Evolutionary conservation across 2,113 vertebrate genomes (phyloP).

Genomic region (Pelmatolapia mariae): DNA sequence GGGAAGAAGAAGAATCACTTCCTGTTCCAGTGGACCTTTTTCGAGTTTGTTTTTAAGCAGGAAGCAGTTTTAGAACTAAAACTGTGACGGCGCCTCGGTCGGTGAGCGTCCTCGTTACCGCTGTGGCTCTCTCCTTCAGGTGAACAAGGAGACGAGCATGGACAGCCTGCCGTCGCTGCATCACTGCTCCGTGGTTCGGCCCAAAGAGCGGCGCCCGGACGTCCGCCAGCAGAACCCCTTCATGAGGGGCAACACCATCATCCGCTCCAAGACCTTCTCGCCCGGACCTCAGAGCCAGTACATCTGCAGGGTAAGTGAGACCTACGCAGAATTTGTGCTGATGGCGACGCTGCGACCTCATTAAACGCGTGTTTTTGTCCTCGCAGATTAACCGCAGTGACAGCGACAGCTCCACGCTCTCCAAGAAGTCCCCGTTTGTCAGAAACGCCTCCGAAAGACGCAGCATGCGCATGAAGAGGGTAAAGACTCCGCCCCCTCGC

Average conservation of each 20-base stretch:
- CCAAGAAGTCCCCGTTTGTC: slow-evolving; percentile 92
- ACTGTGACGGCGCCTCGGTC: rapidly evolving
- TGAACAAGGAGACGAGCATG: slow-evolving; percentile 86
- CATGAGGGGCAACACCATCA: slow-evolving; percentile 91
- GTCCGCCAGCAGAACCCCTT: slow-evolving; percentile 80
- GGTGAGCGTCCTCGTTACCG: neutral
- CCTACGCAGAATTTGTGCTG: rapidly evolving
- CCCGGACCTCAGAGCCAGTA: slow-evolving; percentile 97
- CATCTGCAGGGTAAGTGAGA: slow-evolving; percentile 87
- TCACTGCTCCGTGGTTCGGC: slow-evolving; percentile 81
- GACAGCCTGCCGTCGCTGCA: slow-evolving; percentile 60
- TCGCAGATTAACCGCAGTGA: slow-evolving; percentile 93
- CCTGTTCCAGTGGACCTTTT: neutral
- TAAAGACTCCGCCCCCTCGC: slow-evolving; percentile 20
- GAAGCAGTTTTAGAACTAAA: neutral
- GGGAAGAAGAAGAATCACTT: rapidly evolving
- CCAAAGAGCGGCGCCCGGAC: slow-evolving; percentile 83
- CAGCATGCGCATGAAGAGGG: slow-evolving; percentile 93
- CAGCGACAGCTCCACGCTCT: slow-evolving; percentile 95
- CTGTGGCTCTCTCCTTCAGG: neutral
- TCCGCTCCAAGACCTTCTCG: slow-evolving; percentile 97
- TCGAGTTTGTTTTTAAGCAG: neutral
- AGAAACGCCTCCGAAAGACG: slow-evolving; percentile 91
- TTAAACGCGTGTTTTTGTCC: neutral
- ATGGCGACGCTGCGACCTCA: rapidly evolving